phyloP scores from a whole-genome alignment of 2,113 vertebrate genomes.

The Shinisaurus crocodilurus region DNA sequence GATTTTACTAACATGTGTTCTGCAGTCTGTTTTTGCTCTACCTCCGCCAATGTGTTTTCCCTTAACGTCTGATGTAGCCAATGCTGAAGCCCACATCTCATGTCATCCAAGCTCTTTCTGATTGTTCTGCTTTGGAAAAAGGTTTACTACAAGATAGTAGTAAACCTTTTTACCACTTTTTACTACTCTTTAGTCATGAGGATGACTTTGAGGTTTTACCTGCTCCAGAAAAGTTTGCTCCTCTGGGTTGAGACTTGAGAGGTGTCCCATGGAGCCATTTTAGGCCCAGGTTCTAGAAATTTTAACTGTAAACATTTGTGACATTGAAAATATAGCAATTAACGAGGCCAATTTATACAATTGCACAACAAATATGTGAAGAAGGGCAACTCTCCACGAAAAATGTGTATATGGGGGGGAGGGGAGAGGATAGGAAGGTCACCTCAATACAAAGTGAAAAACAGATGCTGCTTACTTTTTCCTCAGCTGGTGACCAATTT shows the following conservation, averaged over 20 bases:
- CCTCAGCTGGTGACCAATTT: not conserved
- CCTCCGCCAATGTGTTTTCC: not conserved
- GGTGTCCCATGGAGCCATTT: not conserved
- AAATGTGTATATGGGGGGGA: too few relatives aligned
- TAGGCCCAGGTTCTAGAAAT: not conserved
- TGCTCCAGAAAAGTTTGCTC: not conserved
- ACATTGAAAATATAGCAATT: too few relatives aligned
- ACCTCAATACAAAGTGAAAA: not conserved
- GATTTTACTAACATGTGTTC: not conserved
- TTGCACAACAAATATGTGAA: too few relatives aligned
- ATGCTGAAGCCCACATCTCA: not conserved
- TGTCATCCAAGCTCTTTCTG: not conserved
- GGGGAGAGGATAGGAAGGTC: not conserved
- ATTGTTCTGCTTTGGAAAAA: not conserved
- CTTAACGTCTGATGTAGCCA: not conserved
- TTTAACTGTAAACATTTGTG: not conserved
- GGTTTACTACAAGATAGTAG: not conserved
- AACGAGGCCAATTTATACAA: too few relatives aligned
- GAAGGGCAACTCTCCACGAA: too few relatives aligned
- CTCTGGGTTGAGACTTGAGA: not conserved
- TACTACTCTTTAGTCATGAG: not conserved
- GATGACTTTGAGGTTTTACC: not conserved
- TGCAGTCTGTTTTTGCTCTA: slow-evolving; percentile 4
- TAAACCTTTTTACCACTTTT: too few relatives aligned
- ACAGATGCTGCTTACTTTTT: not conserved